These are phyloP conservation scores for Drosophila kambysellisi DNA, from an alignment of 2,888 invertebrate genomes.

Conservation along the genomic window DNA sequence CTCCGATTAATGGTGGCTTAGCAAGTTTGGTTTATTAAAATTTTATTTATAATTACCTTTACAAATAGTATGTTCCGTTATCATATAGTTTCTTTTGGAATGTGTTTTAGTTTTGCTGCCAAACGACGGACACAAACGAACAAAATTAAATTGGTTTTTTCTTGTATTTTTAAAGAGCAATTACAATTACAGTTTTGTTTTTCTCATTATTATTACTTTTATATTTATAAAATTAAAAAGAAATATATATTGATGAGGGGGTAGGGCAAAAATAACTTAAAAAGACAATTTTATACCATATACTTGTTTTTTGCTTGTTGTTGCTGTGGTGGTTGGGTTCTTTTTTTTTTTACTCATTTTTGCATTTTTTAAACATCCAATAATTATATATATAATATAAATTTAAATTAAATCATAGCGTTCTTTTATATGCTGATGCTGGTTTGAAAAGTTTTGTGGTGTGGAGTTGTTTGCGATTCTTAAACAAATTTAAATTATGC, in stretches of 20 bases:
- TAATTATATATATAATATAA: conserved; percentile 74
- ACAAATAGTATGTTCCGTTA: conserved; percentile 69
- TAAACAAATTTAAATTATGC: conserved; percentile 62
- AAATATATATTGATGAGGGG: conserved; percentile 77
- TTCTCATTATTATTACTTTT: conserved; percentile 78
- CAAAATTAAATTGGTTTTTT: conserved; percentile 61
- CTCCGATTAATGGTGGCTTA: conserved; percentile 23
- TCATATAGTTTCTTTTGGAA: conserved; percentile 47
- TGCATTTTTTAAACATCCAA: conserved; percentile 67
- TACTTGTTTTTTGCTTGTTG: conserved; percentile 52
- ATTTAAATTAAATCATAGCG: conserved; percentile 78
- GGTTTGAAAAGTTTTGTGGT: conserved; percentile 56
- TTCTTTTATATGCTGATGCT: conserved; percentile 65
- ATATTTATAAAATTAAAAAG: conserved; percentile 80
- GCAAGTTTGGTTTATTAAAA: conserved; percentile 49
- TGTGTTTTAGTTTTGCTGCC: conserved; percentile 44
- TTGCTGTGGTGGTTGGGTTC: conserved; percentile 63
- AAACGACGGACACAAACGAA: conserved; percentile 69
- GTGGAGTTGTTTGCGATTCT: conserved; percentile 47
- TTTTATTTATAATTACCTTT: conserved; percentile 75
- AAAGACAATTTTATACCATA: conserved; percentile 77
- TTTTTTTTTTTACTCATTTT: conserved; percentile 48
- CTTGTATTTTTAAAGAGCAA: conserved; percentile 72
- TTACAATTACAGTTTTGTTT: conserved; percentile 76
- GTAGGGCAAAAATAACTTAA: conserved; percentile 76